These are phyloP conservation scores for Tanypteryx hageni DNA, from an alignment of 2,888 invertebrate species.

Conservation along the genomic window DNA sequence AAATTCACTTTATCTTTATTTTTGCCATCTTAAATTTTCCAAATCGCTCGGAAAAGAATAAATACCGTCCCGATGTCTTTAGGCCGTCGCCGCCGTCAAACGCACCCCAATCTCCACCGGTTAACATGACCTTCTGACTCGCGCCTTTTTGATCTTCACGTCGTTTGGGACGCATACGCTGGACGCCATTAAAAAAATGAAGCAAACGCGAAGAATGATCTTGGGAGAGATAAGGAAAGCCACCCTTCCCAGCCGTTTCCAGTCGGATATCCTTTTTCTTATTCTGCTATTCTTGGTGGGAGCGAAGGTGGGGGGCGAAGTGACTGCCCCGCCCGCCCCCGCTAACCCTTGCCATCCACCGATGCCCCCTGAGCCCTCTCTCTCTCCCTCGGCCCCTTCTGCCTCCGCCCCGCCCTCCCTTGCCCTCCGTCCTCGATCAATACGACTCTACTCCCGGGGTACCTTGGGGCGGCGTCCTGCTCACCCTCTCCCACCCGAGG, in stretches of 20 bases:
- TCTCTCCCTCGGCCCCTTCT: not conserved
- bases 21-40: too few relatives aligned
- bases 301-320: not conserved
- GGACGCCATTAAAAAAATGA: too few relatives aligned
- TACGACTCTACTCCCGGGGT: conserved; percentile 14
- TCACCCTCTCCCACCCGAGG: not conserved
- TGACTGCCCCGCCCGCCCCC: not conserved
- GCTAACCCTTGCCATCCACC: not conserved
- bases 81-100: too few relatives aligned
- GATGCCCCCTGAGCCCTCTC: not conserved
- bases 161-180: too few relatives aligned
- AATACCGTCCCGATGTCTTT: too few relatives aligned
- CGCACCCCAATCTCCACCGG: too few relatives aligned
- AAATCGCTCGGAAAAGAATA: too few relatives aligned
- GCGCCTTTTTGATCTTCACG: too few relatives aligned
- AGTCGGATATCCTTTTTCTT: not conserved
- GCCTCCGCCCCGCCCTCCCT: not conserved
- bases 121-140: too few relatives aligned
- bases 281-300: not conserved
- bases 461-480: not conserved
- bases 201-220: not conserved
- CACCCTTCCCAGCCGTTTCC: not conserved
- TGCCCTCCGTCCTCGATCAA: conserved; percentile 3
- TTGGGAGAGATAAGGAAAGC: not conserved
- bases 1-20: too few relatives aligned